Evolutionary conservation across 2,888 invertebrate species (phyloP).

Genomic region (Eupithecia subfuscata): DNA sequence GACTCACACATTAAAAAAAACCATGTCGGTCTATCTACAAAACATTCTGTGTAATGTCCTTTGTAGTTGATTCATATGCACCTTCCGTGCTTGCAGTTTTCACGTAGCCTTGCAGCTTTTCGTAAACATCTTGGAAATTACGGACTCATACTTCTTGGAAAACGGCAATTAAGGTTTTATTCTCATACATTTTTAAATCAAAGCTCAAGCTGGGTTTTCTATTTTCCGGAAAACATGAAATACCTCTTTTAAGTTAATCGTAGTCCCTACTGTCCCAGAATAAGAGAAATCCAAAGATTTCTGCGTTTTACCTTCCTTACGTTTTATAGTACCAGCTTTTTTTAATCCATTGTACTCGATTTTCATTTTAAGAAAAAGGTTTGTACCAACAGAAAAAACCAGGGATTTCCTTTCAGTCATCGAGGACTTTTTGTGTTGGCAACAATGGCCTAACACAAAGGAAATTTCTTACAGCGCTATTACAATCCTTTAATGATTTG

Average conservation of each 20-base stretch:
- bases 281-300: not conserved
- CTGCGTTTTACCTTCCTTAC: not conserved
- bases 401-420: not conserved
- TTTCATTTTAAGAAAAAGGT: not conserved
- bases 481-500: not conserved
- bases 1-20: no score
- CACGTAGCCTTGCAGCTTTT: not conserved
- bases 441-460: not conserved
- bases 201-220: not conserved
- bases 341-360: not conserved
- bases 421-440: not conserved
- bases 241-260: not conserved
- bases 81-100: not conserved
- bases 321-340: not conserved
- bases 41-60: not conserved
- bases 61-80: not conserved
- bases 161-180: not conserved
- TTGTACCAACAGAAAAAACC: not conserved
- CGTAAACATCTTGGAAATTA: not conserved
- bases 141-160: constrained; percentile 1
- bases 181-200: not conserved
- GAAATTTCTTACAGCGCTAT: not conserved
- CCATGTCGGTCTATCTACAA: no score
- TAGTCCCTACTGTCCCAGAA: not conserved
- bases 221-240: not conserved